Conservation (phyloP, 2,888 invertebrate genomes). For the Hoplodrina blanda region DNA sequence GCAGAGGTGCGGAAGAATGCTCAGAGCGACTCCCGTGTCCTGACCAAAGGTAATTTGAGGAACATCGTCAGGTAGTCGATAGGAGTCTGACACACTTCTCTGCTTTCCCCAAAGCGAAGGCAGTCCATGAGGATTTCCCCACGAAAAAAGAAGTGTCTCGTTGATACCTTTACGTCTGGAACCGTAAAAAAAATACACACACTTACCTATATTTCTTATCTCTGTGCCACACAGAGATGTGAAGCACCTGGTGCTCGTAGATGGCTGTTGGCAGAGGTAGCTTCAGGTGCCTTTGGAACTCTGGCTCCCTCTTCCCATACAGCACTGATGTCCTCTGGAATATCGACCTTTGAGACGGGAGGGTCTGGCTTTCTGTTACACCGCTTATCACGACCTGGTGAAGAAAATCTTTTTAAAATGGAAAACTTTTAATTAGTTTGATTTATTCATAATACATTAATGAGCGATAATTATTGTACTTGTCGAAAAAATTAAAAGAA, state of each 20-base stretch:
- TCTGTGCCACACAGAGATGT: slow-evolving; percentile 96
- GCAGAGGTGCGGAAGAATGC: too few species aligned
- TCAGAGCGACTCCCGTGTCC: too few species aligned
- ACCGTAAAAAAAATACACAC: neutral
- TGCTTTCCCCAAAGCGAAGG: too few species aligned
- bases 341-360: slow-evolving; percentile 89
- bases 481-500: neutral
- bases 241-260: slow-evolving; percentile 91
- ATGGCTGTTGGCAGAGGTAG: slow-evolving; percentile 91
- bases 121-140: too few species aligned
- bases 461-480: too few species aligned
- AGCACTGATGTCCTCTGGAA: slow-evolving; percentile 95
- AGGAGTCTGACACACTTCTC: too few species aligned
- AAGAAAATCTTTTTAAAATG: neutral
- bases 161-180: too few species aligned
- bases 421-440: too few species aligned
- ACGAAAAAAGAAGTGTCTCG: too few species aligned
- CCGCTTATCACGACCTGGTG: slow-evolving; percentile 91
- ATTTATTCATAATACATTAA: too few species aligned
- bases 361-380: slow-evolving; percentile 80
- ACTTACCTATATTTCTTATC: slow-evolving; percentile 94
- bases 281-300: slow-evolving; percentile 94
- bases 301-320: slow-evolving; percentile 94
- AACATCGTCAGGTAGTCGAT: too few species aligned
- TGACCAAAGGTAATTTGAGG: too few species aligned